These are phyloP conservation scores for Neodiprion lecontei DNA, from an alignment of 1,140 invertebrate species.

Conservation along the genomic window DNA sequence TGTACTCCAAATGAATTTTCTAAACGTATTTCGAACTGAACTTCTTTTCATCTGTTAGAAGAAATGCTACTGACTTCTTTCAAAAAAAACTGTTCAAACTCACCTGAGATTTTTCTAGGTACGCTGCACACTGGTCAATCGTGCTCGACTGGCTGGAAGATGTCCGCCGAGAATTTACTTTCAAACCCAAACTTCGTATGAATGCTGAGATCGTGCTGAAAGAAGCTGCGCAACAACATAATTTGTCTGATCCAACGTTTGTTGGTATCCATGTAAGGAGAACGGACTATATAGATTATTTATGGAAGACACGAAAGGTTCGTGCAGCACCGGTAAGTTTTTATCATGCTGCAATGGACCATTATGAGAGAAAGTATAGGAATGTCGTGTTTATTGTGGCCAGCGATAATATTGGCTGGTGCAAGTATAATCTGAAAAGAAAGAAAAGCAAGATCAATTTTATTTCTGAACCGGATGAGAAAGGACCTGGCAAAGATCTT, in stretches of 20 bases:
- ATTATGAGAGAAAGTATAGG: conserved; percentile 63
- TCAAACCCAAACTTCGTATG: conserved; percentile 58
- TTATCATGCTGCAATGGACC: conserved; percentile 65
- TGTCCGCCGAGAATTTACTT: conserved; percentile 65
- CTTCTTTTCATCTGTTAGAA: neutral
- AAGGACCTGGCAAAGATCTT: conserved; percentile 66
- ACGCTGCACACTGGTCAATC: conserved; percentile 65
- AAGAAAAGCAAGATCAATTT: conserved; percentile 61
- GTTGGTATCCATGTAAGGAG: conserved; percentile 68
- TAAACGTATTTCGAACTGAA: no score
- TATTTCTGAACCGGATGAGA: conserved; percentile 55
- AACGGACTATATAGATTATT: conserved; percentile 68
- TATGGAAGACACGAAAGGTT: conserved; percentile 61
- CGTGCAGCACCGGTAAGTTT: conserved; percentile 63
- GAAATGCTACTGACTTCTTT: neutral
- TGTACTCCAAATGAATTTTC: no score
- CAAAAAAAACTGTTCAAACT: neutral
- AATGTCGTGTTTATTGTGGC: conserved; percentile 66
- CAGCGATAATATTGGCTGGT: conserved; percentile 71
- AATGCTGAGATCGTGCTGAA: conserved; percentile 59
- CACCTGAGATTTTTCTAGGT: conserved; percentile 33
- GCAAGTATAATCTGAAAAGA: conserved; percentile 60
- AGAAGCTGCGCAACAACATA: conserved; percentile 47
- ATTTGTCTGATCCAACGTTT: conserved; percentile 53
- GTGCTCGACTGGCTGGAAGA: conserved; percentile 66